A percentile compares a stretch with the other conserved stretches of the same genome.
Evolutionary conservation across 2,888 invertebrate species (phyloP).

Genomic region (Conomelus anceps): DNA sequence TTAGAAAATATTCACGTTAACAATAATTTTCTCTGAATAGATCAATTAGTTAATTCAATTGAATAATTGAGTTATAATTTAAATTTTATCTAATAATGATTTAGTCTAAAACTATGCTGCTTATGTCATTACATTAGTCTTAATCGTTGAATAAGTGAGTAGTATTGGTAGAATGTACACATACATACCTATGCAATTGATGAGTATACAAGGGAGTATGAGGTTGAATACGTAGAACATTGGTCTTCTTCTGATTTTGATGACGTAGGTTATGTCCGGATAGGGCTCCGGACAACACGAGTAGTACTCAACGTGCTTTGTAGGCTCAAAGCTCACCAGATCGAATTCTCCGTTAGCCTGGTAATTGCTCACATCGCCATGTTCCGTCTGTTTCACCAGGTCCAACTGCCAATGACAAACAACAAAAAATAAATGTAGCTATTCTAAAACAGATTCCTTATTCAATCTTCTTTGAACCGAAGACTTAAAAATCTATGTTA

Average conservation of each 20-base stretch:
- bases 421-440: background rate
- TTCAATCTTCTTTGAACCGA: background rate
- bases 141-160: background rate
- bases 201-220: constrained; percentile 75
- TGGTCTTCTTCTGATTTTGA: constrained; percentile 65
- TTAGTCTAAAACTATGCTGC: no score
- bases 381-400: constrained; percentile 66
- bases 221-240: constrained; percentile 83
- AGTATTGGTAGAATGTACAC: constrained; percentile 29
- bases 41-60: no score
- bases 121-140: no score
- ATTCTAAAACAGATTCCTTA: background rate
- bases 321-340: constrained; percentile 66
- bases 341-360: constrained; percentile 89
- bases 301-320: constrained; percentile 65
- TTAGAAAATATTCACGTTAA: no score
- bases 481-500: no score
- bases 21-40: no score
- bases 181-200: constrained; percentile 70
- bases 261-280: constrained; percentile 76
- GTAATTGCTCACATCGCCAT: constrained; percentile 81
- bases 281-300: constrained; percentile 77
- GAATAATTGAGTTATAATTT: no score
- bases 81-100: no score
- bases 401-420: constrained; percentile 52